Conservation (phyloP, 2,888 invertebrate genomes). For the Catocala sponsa region DNA sequence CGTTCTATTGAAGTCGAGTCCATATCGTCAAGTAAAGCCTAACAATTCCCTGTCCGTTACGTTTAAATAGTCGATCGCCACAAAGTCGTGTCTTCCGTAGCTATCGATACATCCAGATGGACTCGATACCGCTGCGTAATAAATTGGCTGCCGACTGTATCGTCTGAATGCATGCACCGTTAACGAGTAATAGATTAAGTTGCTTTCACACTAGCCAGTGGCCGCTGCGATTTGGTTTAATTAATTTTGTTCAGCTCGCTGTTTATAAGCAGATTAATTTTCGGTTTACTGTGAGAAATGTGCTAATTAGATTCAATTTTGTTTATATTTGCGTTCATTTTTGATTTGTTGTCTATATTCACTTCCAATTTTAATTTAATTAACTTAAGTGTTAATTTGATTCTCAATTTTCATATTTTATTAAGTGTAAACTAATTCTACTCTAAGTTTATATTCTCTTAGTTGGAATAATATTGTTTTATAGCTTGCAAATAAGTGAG, state of each 20-base stretch:
- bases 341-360: background rate
- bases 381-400: background rate
- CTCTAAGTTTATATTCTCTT: too few species aligned
- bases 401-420: too few species aligned
- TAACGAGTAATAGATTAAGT: constrained; percentile 68
- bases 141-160: constrained; percentile 76
- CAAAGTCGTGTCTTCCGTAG: constrained; percentile 60
- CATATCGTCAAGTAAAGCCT: constrained; percentile 33
- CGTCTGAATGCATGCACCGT: constrained; percentile 73
- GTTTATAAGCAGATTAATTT: constrained; percentile 19
- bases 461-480: too few species aligned
- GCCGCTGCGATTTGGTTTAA: constrained; percentile 42
- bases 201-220: constrained; percentile 46
- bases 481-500: too few species aligned
- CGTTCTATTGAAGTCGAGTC: constrained; percentile 14
- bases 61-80: constrained; percentile 51
- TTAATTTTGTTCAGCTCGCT: constrained; percentile 30
- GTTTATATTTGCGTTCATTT: background rate
- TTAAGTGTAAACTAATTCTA: too few species aligned
- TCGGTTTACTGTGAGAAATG: constrained; percentile 17
- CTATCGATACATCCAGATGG: constrained; percentile 70
- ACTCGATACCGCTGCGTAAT: constrained; percentile 74
- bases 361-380: background rate
- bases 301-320: constrained; percentile 13
- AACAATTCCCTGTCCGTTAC: constrained; percentile 42